phyloP scores from a whole-genome alignment of 2,888 invertebrate species.

The Argynnis bischoffii region DNA sequence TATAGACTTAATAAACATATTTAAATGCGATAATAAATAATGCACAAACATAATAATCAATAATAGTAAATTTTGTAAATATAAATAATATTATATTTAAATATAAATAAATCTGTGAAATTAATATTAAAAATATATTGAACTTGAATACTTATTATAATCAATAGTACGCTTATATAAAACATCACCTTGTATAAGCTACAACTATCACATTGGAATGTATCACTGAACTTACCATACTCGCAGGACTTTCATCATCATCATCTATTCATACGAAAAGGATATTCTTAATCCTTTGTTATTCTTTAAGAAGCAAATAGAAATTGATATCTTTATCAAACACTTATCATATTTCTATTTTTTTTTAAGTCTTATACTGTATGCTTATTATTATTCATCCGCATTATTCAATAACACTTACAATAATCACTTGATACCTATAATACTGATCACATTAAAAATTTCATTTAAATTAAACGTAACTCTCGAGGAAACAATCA shows the following conservation, averaged over 20 bases:
- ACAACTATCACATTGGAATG: constrained; percentile 54
- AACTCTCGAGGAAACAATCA: neutral
- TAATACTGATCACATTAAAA: constrained; percentile 36
- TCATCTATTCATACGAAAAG: too few species aligned
- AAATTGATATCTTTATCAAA: too few species aligned
- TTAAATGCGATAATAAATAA: constrained; percentile 16
- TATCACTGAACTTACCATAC: constrained; percentile 40
- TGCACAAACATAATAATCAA: neutral
- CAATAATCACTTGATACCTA: constrained; percentile 25
- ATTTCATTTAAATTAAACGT: constrained; percentile 14
- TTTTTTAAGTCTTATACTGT: constrained; percentile 12
- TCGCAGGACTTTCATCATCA: too few species aligned
- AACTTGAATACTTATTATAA: constrained; percentile 3
- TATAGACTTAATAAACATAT: neutral
- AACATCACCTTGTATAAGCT: constrained; percentile 43
- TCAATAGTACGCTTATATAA: neutral
- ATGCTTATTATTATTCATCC: neutral
- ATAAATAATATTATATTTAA: constrained; percentile 1
- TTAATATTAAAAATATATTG: neutral
- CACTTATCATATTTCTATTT: neutral
- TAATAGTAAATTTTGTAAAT: neutral
- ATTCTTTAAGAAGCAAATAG: too few species aligned
- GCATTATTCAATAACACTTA: constrained; percentile 13
- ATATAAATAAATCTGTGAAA: constrained; percentile 1
- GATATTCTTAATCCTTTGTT: too few species aligned